A percentile compares a stretch with the other conserved stretches of the same genome.
These are phyloP conservation scores for Xestia rhomboidea DNA, from an alignment of 2,888 invertebrate genomes.

Conservation along the genomic window DNA sequence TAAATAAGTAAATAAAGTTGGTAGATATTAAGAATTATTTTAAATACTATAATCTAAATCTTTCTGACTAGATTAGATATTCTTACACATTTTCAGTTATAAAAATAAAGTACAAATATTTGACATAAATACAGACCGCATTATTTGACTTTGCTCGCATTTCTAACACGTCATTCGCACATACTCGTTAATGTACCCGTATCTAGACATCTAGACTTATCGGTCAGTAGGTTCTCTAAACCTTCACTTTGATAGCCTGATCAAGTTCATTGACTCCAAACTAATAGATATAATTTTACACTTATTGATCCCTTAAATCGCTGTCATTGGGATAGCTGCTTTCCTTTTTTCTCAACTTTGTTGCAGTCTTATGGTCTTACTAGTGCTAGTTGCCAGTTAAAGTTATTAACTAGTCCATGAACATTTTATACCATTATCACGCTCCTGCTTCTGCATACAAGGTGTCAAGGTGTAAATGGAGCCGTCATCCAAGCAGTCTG, in stretches of 20 bases:
- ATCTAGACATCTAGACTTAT: constrained; percentile 49
- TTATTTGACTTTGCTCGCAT: neutral
- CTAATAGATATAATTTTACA: constrained; percentile 8
- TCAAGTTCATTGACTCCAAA: constrained; percentile 26
- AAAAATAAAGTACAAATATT: neutral
- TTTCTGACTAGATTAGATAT: neutral
- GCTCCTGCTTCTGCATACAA: too few species aligned
- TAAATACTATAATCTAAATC: neutral
- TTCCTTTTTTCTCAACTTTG: neutral
- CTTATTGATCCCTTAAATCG: constrained; percentile 3
- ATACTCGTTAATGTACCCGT: constrained; percentile 26
- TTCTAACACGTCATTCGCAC: constrained; percentile 19
- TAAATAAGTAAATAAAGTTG: neutral
- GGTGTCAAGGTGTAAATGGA: too few species aligned
- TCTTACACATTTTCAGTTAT: neutral
- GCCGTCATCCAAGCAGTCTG: too few species aligned
- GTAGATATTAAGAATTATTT: too few species aligned
- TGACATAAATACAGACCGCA: neutral
- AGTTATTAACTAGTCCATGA: neutral
- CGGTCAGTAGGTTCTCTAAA: constrained; percentile 47
- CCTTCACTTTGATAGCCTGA: constrained; percentile 45
- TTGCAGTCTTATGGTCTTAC: neutral
- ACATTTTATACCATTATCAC: too few species aligned
- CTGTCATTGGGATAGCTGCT: neutral
- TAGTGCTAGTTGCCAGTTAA: neutral